Percentiles rank a stretch among this genome's conserved stretches.
Conservation (phyloP, 2,888 invertebrate species). For the Drosophila nigricruria region DNA sequence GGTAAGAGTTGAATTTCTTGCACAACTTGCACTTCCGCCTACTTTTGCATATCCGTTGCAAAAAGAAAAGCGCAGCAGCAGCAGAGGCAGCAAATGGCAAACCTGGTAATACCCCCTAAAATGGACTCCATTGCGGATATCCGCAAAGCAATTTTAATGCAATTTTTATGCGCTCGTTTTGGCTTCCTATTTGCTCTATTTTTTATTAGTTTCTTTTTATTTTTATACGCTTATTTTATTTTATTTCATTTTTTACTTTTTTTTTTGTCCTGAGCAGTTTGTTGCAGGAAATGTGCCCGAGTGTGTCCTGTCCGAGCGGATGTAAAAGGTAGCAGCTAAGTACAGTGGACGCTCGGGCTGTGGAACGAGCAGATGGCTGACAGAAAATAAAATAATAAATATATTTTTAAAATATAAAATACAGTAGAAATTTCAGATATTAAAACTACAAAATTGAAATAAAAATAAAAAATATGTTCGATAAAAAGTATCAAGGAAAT, state of each 20-base stretch:
- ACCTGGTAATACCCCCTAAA: slow-evolving; percentile 29
- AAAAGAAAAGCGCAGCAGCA: neutral
- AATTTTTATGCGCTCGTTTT: slow-evolving; percentile 79
- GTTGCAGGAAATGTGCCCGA: slow-evolving; percentile 45
- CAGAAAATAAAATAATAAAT: neutral
- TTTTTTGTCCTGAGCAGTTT: slow-evolving; percentile 10
- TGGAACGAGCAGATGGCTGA: neutral
- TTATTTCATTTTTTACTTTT: slow-evolving; percentile 15
- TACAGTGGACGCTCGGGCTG: slow-evolving; percentile 3
- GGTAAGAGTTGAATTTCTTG: slow-evolving; percentile 62
- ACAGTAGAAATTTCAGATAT: too few species aligned
- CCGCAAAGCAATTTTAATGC: slow-evolving; percentile 80
- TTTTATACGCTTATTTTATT: slow-evolving; percentile 2
- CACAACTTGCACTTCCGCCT: slow-evolving; percentile 76
- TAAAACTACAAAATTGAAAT: too few species aligned
- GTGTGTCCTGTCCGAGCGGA: slow-evolving; percentile 48
- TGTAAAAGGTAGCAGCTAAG: slow-evolving; percentile 29
- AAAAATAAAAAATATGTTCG: too few species aligned
- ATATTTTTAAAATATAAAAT: too few species aligned
- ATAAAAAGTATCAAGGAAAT: too few species aligned
- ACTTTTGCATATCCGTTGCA: slow-evolving; percentile 75
- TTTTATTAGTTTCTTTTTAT: slow-evolving; percentile 31
- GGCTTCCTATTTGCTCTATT: slow-evolving; percentile 59
- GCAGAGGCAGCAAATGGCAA: neutral
- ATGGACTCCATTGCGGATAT: slow-evolving; percentile 70